Percentiles rank a stretch among this genome's conserved stretches.
Conservation (phyloP, 2,113 vertebrate species). For the Heterotis niloticus region DNA sequence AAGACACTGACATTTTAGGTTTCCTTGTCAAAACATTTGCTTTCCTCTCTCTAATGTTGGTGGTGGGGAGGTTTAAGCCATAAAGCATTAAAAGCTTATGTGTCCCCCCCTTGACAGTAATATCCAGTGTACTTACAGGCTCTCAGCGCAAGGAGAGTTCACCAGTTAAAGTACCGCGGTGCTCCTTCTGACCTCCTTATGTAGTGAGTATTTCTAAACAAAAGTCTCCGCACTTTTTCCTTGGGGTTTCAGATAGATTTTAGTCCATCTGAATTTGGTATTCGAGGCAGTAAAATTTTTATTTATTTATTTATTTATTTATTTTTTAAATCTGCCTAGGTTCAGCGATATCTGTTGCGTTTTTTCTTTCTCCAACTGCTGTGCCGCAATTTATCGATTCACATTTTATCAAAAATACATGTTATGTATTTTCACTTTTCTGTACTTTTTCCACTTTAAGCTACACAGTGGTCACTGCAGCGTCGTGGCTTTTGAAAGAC, state of each 20-base stretch:
- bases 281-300: too few species aligned
- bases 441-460: neutral
- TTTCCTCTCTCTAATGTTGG: slow-evolving; percentile 3
- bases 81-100: slow-evolving; percentile 22
- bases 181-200: neutral
- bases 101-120: slow-evolving; percentile 3
- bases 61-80: slow-evolving; percentile 12
- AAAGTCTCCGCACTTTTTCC: neutral
- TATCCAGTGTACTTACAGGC: neutral
- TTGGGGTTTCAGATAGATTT: too few species aligned
- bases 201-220: neutral
- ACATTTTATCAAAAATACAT: too few species aligned
- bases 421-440: too few species aligned
- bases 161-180: neutral
- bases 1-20: slow-evolving; percentile 23
- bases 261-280: too few species aligned
- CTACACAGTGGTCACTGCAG: neutral
- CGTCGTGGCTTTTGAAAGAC: too few species aligned
- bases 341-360: too few species aligned
- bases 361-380: too few species aligned
- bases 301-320: too few species aligned
- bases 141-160: neutral
- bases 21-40: slow-evolving; percentile 17
- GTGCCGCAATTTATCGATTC: too few species aligned
- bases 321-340: too few species aligned